Base-by-base conservation (phyloP, 2,888 invertebrate genomes). In the Seira sanloemensis region DNA sequence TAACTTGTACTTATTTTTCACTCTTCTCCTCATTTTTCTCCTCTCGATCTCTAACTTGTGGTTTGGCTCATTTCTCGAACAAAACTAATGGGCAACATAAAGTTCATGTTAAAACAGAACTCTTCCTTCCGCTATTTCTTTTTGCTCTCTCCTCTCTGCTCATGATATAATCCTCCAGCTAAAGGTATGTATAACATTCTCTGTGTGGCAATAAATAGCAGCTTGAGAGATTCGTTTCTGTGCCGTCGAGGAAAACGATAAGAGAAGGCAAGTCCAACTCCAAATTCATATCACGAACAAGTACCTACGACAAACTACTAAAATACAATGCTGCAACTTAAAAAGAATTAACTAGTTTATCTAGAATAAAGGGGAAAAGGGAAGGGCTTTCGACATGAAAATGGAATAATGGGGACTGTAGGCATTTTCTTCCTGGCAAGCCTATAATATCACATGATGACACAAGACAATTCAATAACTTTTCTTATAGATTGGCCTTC, bases 51-150 rank as follows among this genome's bases (percentile, higher is more conserved):
- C 12, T 72, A 72, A 46, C 50, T 72, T 72, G 72, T 72, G 72
- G 72, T 72, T 72, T 72, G 72, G 72, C 72, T 72, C 72, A 23
- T 72, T 50, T 72, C 72, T 72, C 24, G 24, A 72, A 72, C 27
- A 72, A 46, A 50, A 72, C 50, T 50, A 72, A 50, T 72, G 46
- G 73, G 19, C n/a, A 58, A 78, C 78, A 77, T 77, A 78, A 78
- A 78, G 78, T 58, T 78, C 78, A 78, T 24, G 67, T 75, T 75
- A 75, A 66, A 76, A 58, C 78, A 26, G 27, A 78, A 69, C 50
- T 71, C 58, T 69, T 78, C 78, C 78, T 78, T 78, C 78, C 78
- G 78, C 66, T 78, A 18, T 27, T 62, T 27, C 62, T 26, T 50
- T 50, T 50, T 50, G n/a, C n/a, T 50, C 50, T 50, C n/a, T 50